Evolutionary conservation across 2,888 invertebrate species (phyloP).

Genomic region (Oxycera nigricornis): DNA sequence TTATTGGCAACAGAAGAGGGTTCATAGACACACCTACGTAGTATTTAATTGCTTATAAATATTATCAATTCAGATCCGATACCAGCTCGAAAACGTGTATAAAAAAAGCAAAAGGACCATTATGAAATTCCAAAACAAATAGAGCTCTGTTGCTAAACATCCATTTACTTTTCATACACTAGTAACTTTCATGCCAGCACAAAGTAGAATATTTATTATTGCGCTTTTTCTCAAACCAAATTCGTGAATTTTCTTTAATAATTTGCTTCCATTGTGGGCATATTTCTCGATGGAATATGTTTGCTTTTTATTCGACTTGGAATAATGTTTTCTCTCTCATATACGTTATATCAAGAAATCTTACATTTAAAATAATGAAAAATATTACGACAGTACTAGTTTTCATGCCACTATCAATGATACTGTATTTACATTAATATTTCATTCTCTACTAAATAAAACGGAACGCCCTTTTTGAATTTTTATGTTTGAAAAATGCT

Average conservation of each 20-base stretch:
- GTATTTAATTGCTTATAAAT: constrained; percentile 21
- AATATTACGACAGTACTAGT: no score
- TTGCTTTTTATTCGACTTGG: no score
- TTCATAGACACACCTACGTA: constrained; percentile 22
- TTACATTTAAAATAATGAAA: no score
- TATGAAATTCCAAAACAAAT: not conserved
- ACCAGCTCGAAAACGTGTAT: not conserved
- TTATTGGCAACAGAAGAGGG: not conserved
- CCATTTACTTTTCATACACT: not conserved
- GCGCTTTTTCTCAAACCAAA: not conserved
- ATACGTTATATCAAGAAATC: no score
- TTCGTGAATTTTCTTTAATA: no score
- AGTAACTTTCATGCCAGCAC: not conserved
- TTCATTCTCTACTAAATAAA: constrained; percentile 3
- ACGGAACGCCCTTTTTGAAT: constrained; percentile 28
- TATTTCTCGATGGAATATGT: no score
- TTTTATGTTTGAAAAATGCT: constrained; percentile 38
- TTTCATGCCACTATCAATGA: not conserved
- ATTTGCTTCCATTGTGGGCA: no score
- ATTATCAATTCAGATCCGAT: not conserved
- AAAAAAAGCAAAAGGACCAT: not conserved
- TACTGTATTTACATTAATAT: not conserved
- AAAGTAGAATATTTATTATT: constrained; percentile 18
- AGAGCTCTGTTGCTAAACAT: not conserved
- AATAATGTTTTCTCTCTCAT: no score